A percentile compares a stretch with the other conserved stretches of the same genome.
These are phyloP conservation scores for Corapipo altera DNA, from an alignment of 2,113 vertebrate genomes.

Conservation along the genomic window DNA sequence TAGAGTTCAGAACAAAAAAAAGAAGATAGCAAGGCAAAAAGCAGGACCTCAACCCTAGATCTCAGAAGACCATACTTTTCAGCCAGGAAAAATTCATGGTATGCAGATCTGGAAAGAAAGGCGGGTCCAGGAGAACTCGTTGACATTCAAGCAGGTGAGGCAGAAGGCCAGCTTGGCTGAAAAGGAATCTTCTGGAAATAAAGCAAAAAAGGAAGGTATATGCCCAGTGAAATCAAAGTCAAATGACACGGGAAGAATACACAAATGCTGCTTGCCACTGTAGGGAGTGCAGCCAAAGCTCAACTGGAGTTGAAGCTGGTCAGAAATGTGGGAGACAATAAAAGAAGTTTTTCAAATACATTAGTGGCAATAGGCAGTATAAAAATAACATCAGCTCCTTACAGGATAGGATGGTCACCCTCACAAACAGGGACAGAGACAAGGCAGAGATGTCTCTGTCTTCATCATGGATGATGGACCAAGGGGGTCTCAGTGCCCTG, in stretches of 20 bases:
- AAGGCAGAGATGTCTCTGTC: background rate
- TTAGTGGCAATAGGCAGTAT: background rate
- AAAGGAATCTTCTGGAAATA: background rate
- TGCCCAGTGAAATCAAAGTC: background rate
- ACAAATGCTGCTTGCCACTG: background rate
- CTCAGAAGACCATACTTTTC: background rate
- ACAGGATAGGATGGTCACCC: background rate
- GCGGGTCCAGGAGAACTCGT: rapidly evolving
- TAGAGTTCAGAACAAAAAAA: background rate
- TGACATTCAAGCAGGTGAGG: background rate
- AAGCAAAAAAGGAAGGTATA: background rate
- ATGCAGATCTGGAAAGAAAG: background rate
- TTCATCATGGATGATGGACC: background rate
- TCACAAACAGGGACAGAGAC: background rate
- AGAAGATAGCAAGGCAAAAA: background rate
- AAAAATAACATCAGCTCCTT: background rate
- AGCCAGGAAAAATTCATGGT: background rate
- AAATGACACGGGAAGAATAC: background rate
- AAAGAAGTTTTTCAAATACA: background rate
- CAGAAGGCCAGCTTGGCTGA: background rate
- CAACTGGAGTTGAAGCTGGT: background rate
- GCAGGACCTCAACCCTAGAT: background rate
- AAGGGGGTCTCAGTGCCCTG: background rate
- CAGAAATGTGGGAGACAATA: background rate
- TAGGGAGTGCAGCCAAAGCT: background rate